Base-by-base conservation (phyloP, 2,113 vertebrate genomes). In the Proterorhinus semilunaris region DNA sequence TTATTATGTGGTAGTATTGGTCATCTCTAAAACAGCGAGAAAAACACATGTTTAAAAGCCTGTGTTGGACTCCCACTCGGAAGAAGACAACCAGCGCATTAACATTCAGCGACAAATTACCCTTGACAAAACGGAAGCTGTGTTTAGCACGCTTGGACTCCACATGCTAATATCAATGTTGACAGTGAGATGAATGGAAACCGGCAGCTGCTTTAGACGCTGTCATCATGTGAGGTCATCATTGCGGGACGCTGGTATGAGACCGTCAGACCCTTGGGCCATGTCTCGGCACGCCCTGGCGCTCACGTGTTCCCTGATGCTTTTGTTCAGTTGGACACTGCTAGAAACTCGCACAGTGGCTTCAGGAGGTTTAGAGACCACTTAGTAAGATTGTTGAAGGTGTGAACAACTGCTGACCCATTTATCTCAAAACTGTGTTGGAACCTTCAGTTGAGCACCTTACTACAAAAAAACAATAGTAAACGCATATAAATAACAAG, bases 171-270 rank as follows among this genome's bases (percentile, higher is more conserved):
- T 48, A 48, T 63, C 46, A 17, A 6, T 12, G 10, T 11, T 48
- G 46, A 47, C 62, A 63, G 45, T 48, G 62, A 63, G 44, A 62
- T 63, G 11, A 63, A 63, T 21, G 47, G n/a, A 79, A 76, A 75
- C 8, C 16, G 69, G 48, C 53, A 67, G 49, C 42, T 47, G 45
- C 36, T 50, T 74, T 17, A 67, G 51, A 69, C 27, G 55, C 11
- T 13, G 62, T 74, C 36, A 16, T 7, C 6, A 0, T 10, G 15
- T 50, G 5, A 52, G 49, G 13, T 12, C 42, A 45, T 12, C 42
- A 44, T 16, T 71, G 15, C 68, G 44, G 45, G 57, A 54, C 46
- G 10, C 7, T 13, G 50, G 47, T 44, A 48, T 65, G 10, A 27
- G 57, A 69, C 58, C 6, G 43, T 21, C 50, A 72, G 42, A 52